Percentiles rank a stretch among this genome's conserved stretches.
Conservation (phyloP, 1,140 invertebrate species). For the Cydia splendana region DNA sequence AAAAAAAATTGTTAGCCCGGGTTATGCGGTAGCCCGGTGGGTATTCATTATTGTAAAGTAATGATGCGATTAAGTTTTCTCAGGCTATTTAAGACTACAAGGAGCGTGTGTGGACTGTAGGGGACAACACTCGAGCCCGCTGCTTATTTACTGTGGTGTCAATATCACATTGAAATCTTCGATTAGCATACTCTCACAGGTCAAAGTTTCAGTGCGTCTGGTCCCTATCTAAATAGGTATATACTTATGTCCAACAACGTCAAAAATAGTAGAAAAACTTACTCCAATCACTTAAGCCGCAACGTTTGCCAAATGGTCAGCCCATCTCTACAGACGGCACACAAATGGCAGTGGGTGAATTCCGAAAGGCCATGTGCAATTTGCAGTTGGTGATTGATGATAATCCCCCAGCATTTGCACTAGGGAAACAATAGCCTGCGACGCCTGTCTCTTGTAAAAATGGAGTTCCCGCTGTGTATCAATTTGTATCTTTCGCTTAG, state of each 20-base stretch:
- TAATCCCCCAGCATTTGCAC: constrained; percentile 57
- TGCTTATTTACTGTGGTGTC: too few species aligned
- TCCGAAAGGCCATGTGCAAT: constrained; percentile 70
- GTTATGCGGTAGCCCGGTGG: too few species aligned
- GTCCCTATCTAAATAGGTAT: neutral
- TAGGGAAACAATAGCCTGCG: constrained; percentile 57
- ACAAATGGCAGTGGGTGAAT: constrained; percentile 67
- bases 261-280: neutral
- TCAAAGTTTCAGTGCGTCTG: neutral
- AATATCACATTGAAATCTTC: too few species aligned
- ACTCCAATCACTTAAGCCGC: constrained; percentile 1
- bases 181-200: too few species aligned
- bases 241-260: neutral
- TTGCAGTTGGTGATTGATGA: constrained; percentile 71
- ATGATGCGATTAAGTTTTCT: too few species aligned
- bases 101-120: too few species aligned
- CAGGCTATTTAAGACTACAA: too few species aligned
- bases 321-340: constrained; percentile 42
- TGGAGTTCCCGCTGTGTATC: constrained; percentile 24
- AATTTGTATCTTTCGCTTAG: constrained; percentile 32
- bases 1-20: too few species aligned
- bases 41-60: too few species aligned
- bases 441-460: constrained; percentile 31
- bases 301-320: constrained; percentile 2
- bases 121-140: too few species aligned